phyloP scores from a whole-genome alignment of 2,113 vertebrate genomes.

The Toxostoma redivivum region DNA sequence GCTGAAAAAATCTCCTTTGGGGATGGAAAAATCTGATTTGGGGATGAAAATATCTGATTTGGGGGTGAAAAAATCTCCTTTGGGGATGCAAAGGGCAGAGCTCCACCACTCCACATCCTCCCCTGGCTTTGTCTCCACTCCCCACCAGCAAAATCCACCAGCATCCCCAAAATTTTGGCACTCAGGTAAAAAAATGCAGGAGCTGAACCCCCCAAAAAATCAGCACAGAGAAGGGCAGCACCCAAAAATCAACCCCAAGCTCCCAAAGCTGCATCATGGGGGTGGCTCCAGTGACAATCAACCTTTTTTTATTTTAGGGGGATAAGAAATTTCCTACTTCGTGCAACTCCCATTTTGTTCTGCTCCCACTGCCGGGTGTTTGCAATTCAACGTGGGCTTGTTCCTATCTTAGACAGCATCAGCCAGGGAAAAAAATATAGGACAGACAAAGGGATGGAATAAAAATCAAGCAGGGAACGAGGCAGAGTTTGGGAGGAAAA shows the following conservation, averaged over 20 bases:
- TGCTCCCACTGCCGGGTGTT: background rate
- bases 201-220: background rate
- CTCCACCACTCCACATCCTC: background rate
- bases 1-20: background rate
- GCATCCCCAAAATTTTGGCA: background rate
- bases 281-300: background rate
- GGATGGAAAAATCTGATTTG: background rate
- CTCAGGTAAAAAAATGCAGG: fast-evolving
- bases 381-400: conserved; percentile 15
- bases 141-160: background rate
- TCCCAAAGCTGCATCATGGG: background rate
- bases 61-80: background rate
- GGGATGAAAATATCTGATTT: no score
- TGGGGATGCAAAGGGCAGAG: background rate
- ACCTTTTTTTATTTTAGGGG: background rate
- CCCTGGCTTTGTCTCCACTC: background rate
- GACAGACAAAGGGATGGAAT: background rate
- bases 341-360: background rate
- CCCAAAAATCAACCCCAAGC: background rate
- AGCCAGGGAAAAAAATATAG: background rate
- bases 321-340: background rate
- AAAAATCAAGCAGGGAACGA: background rate
- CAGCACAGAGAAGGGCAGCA: background rate
- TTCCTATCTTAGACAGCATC: conserved; percentile 10
- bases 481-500: background rate